Evolutionary conservation across 2,888 invertebrate species (phyloP), one percentile per base, ranked within the genome.

Genomic region (Hetaerina titia): DNA sequence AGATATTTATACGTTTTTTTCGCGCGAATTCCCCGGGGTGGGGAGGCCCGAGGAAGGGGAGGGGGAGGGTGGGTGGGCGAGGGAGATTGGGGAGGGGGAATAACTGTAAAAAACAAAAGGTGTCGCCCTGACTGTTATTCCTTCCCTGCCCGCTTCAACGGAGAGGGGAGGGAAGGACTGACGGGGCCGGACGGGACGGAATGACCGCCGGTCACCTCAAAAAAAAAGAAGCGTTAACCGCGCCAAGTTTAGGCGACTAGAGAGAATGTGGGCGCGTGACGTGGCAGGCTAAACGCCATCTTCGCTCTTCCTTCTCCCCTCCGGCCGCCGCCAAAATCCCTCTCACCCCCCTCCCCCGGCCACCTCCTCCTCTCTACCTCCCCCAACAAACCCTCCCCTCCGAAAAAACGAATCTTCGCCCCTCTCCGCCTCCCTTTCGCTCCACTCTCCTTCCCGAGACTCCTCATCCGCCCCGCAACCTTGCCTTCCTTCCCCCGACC

Each of bases 141-240:
- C 81, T 9, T 81, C 81, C 22, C 81, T 81, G 25, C 81, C 31
- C 81, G 25, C 31, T 13, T 9, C 31, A 5, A 31, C 25, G 22
- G 81, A 31, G 81, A 31, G 81, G 15, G 31, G n/a, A 81, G 31
- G 1, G 81, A 2, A 11, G 81, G 81, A n/a, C 60, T 1, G 31
- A 81, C 13, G 60, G n/a, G 13, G 69, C 22, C n/a, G n/a, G n/a
- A 17, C 9, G 6, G 31, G 13, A 31, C 81, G 56, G 56, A 56
- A 69, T 92, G 92, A 92, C 92, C 92, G 92, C 92, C 92, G 92
- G 92, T 92, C 92, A 92, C 92, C 92, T 92, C 92, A 74, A 81
- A 92, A 69, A 45, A 45, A 45, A 45, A 45, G 45, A 45, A 45
- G 92, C 92, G 92, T 92, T 92, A 92, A 69, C 69, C 92, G 92